These are phyloP conservation scores for Solenopsis fugax DNA, from an alignment of 1,140 invertebrate genomes.

Conservation along the genomic window DNA sequence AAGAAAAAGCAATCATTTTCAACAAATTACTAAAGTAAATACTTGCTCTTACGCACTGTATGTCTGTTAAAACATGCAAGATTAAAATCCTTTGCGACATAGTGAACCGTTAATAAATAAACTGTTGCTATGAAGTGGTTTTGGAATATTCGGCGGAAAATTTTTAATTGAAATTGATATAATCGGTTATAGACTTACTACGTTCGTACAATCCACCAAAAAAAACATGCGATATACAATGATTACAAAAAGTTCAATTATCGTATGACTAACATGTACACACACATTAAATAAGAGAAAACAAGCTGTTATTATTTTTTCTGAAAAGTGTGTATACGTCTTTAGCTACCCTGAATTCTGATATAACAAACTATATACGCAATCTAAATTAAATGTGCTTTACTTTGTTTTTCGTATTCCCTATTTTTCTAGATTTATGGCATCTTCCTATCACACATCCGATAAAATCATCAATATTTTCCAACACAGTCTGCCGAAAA, in stretches of 20 bases:
- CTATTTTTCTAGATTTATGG: background rate
- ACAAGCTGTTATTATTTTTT: background rate
- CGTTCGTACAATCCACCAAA: background rate
- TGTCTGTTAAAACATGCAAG: background rate
- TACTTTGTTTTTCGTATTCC: background rate
- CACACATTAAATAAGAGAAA: background rate
- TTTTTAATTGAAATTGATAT: background rate
- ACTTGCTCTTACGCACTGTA: too few species aligned
- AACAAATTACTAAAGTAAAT: slow-evolving; percentile 12
- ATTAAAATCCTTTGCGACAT: slow-evolving; percentile 29
- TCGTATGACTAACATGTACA: background rate
- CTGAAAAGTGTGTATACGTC: background rate
- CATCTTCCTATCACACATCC: background rate
- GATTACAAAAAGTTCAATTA: slow-evolving; percentile 14
- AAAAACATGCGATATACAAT: background rate
- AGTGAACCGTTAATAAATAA: background rate
- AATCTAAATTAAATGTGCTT: background rate
- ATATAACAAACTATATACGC: background rate
- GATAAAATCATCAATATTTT: background rate
- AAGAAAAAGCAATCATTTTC: background rate
- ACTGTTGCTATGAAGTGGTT: background rate
- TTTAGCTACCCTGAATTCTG: background rate
- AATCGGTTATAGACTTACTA: background rate
- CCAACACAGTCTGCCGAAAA: background rate
- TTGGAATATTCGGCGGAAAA: background rate